Evolutionary conservation across 2,888 invertebrate species (phyloP).

Genomic region (Sminthurinus aureus): DNA sequence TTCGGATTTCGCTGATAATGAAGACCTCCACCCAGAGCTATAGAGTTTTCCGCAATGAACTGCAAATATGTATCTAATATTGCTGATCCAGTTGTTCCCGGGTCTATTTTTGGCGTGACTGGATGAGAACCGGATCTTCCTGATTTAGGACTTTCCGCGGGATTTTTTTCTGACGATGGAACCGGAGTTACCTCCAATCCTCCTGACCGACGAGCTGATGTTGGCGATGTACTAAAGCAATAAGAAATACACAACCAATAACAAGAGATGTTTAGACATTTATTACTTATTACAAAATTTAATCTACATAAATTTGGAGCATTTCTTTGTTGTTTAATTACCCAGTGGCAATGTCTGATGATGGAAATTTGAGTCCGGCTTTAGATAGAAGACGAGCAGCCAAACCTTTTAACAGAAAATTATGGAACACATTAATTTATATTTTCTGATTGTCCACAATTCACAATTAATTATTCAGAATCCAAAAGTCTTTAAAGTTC

Average conservation of each 20-base stretch:
- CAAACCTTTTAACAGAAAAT: too few species aligned
- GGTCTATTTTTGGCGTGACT: slow-evolving; percentile 31
- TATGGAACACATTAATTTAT: too few species aligned
- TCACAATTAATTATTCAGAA: not conserved
- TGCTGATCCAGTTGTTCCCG: slow-evolving; percentile 74
- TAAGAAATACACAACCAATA: not conserved
- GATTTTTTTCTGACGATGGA: slow-evolving; percentile 29
- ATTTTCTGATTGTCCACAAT: too few species aligned
- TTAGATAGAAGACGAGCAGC: slow-evolving; percentile 83
- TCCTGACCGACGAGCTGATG: slow-evolving; percentile 33
- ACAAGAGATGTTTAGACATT: too few species aligned
- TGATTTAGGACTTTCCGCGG: slow-evolving; percentile 39
- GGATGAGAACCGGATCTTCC: slow-evolving; percentile 25
- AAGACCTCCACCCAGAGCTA: slow-evolving; percentile 52
- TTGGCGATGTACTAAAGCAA: slow-evolving; percentile 26
- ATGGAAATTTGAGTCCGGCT: slow-evolving; percentile 70
- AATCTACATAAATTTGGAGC: not conserved
- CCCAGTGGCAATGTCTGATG: slow-evolving; percentile 41
- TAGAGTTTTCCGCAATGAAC: slow-evolving; percentile 83
- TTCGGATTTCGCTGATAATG: slow-evolving; percentile 20
- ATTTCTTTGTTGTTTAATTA: not conserved
- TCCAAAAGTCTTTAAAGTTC: not conserved
- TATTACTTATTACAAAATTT: too few species aligned
- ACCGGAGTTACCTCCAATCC: slow-evolving; percentile 41
- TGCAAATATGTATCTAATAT: slow-evolving; percentile 87